Conservation (phyloP, 2,113 vertebrate genomes). For the Malurus melanocephalus region DNA sequence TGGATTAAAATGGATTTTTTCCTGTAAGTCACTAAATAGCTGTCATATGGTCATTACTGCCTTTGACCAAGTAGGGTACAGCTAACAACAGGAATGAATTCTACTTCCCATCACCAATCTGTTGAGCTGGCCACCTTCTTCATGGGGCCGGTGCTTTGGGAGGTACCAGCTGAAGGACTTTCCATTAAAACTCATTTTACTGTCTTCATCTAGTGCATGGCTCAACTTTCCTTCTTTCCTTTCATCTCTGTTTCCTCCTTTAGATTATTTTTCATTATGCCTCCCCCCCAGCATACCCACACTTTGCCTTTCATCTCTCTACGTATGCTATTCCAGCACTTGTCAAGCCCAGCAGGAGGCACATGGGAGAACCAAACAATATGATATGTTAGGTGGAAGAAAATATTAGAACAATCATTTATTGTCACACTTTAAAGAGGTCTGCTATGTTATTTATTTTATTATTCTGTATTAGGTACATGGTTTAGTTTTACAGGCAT, state of each 20-base stretch:
- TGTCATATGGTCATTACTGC: not conserved
- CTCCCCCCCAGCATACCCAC: not conserved
- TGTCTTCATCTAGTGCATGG: not conserved
- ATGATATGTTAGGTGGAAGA: slow-evolving; percentile 57
- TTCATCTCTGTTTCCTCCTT: slow-evolving; percentile 46
- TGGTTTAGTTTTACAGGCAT: slow-evolving; percentile 69
- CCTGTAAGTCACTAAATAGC: not conserved
- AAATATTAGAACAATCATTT: slow-evolving; percentile 60
- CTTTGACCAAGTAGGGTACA: not conserved
- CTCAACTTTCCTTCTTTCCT: slow-evolving; percentile 41
- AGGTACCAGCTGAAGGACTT: slow-evolving; percentile 38
- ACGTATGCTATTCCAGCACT: slow-evolving; percentile 40
- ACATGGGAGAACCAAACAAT: slow-evolving; percentile 51
- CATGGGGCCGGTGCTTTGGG: slow-evolving; percentile 15
- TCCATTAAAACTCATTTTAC: slow-evolving; percentile 33
- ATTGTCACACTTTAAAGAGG: slow-evolving; percentile 36
- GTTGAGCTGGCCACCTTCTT: not conserved
- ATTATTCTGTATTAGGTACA: slow-evolving; percentile 36
- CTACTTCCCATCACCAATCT: not conserved
- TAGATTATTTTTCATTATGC: slow-evolving; percentile 55
- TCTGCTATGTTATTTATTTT: slow-evolving; percentile 47
- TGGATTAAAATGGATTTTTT: not conserved
- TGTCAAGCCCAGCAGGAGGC: slow-evolving; percentile 51
- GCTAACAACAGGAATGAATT: not conserved
- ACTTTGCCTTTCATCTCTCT: slow-evolving; percentile 55